Evolutionary conservation across 2,797 vertebrate genomes (phyloP).

Genomic region (Poecilia picta): DNA sequence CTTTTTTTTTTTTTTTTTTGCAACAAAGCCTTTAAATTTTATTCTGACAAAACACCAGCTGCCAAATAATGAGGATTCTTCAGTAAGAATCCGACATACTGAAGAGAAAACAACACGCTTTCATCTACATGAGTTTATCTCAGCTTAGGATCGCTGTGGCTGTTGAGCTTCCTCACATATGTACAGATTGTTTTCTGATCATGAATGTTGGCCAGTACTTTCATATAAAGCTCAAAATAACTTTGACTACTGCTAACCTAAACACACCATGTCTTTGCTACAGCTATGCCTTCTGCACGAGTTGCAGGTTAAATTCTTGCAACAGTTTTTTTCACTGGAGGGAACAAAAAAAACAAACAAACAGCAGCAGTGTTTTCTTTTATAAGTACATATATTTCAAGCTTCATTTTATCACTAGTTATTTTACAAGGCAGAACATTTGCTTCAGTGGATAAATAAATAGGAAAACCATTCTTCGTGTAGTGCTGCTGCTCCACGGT

Average conservation of each 20-base stretch:
- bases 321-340: not conserved
- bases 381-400: not conserved
- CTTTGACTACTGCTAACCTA: not conserved
- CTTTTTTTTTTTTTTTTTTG: not conserved
- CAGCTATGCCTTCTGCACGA: too few relatives aligned
- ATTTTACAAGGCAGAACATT: not conserved
- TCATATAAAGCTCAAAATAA: not conserved
- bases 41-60: constrained; percentile 7
- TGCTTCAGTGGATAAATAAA: not conserved
- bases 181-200: not conserved
- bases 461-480: not conserved
- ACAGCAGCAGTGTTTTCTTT: not conserved
- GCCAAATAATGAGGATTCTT: not conserved
- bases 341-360: not conserved
- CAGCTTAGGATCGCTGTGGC: not conserved
- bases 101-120: not conserved
- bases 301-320: not conserved
- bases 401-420: constrained; percentile 2
- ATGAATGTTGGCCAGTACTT: not conserved
- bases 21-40: not conserved
- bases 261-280: not conserved
- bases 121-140: not conserved
- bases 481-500: constrained; percentile 1
- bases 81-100: not conserved
- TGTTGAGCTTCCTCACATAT: not conserved